Percentiles rank a stretch among this genome's conserved stretches.
Evolutionary conservation across 2,797 vertebrate species (phyloP).

Genomic region (Trachops cirrhosus): DNA sequence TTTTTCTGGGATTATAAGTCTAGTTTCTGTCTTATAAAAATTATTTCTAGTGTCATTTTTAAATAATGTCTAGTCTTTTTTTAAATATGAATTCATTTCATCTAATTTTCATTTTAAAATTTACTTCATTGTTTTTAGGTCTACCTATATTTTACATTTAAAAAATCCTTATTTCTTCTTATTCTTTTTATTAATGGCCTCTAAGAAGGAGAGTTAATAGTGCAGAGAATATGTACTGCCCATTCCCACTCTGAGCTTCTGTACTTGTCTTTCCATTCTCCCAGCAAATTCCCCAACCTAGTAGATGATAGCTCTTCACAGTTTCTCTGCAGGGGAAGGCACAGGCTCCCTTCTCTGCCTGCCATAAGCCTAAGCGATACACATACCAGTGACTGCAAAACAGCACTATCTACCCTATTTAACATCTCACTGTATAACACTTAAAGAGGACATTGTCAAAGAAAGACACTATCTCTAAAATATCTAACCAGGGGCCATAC

Average conservation of each 20-base stretch:
- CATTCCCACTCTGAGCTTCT: not conserved
- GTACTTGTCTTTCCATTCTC: not conserved
- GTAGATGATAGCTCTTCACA: not conserved
- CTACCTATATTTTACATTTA: not conserved
- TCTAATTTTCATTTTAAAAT: not conserved
- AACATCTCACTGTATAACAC: not conserved
- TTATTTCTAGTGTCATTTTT: constrained; percentile 20
- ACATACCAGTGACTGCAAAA: not conserved
- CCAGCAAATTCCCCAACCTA: not conserved
- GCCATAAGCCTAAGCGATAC: not conserved
- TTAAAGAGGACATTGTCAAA: not conserved
- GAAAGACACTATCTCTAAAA: not conserved
- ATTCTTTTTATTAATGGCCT: not conserved
- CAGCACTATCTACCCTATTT: not conserved
- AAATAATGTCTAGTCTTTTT: not conserved
- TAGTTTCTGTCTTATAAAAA: constrained; percentile 7
- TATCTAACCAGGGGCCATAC: not conserved
- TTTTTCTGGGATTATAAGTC: not conserved
- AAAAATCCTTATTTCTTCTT: not conserved
- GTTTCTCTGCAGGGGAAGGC: not conserved
- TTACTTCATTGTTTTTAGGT: not conserved
- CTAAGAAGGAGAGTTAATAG: constrained; percentile 1
- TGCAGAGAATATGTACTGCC: not conserved
- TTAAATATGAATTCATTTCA: constrained; percentile 1
- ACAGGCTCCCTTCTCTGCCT: not conserved